phyloP scores from a whole-genome alignment of 2,888 invertebrate genomes.

The Synanthedon myopaeformis region DNA sequence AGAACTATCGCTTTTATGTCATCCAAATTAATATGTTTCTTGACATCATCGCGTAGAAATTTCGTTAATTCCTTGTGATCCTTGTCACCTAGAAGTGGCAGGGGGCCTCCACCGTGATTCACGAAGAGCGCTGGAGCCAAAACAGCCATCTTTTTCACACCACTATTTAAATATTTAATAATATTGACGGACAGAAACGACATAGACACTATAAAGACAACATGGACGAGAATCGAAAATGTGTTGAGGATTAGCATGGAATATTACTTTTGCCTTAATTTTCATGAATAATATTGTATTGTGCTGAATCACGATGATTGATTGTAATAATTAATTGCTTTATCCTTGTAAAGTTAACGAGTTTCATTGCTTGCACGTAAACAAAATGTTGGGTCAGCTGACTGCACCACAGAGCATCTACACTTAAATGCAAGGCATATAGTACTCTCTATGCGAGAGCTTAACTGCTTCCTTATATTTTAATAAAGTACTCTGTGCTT shows the following conservation, averaged over 20 bases:
- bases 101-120: constrained; percentile 58
- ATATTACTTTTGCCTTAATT: constrained; percentile 10
- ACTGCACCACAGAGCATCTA: no score
- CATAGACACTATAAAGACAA: constrained; percentile 53
- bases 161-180: constrained; percentile 40
- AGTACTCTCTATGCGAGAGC: no score
- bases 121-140: constrained; percentile 59
- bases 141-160: constrained; percentile 39
- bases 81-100: constrained; percentile 52
- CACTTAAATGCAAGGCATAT: no score
- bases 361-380: no score
- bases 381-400: no score
- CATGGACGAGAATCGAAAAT: constrained; percentile 45
- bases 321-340: neutral
- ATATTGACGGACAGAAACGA: constrained; percentile 59
- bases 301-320: neutral
- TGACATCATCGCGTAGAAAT: constrained; percentile 47
- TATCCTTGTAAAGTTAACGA: no score
- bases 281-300: neutral
- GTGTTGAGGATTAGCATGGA: constrained; percentile 61
- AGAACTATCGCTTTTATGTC: constrained; percentile 52
- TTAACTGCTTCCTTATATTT: no score
- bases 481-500: no score
- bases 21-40: constrained; percentile 46
- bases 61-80: constrained; percentile 45